A percentile compares a stretch with the other conserved stretches of the same genome.
phyloP scores from a whole-genome alignment of 2,888 invertebrate genomes.

The Tridacna gigas region DNA sequence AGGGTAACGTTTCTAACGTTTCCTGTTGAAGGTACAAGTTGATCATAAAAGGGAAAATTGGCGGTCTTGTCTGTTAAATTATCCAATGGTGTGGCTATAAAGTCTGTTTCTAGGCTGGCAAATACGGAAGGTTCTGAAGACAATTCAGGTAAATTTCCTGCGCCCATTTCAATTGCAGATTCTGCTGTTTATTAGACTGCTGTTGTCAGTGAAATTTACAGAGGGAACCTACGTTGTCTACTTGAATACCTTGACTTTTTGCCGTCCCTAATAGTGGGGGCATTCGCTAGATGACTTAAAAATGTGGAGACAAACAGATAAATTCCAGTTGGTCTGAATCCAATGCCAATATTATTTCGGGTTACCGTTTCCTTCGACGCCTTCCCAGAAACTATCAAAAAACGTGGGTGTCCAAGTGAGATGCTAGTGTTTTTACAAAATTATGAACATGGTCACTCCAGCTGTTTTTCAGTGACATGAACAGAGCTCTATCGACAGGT shows the following conservation, averaged over 20 bases:
- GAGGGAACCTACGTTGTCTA: too few relatives aligned
- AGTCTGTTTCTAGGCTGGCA: too few relatives aligned
- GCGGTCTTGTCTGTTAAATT: too few relatives aligned
- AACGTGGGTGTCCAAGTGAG: conserved; percentile 36
- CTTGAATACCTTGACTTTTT: too few relatives aligned
- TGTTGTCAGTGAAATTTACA: too few relatives aligned
- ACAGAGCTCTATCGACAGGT: conserved; percentile 45
- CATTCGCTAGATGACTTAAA: conserved; percentile 30
- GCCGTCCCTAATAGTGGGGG: background rate
- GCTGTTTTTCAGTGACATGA: conserved; percentile 47
- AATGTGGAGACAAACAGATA: conserved; percentile 42
- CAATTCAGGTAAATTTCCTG: too few relatives aligned
- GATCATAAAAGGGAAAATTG: background rate
- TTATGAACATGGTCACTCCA: conserved; percentile 42
- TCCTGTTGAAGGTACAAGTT: too few relatives aligned
- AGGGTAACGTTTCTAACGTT: too few relatives aligned
- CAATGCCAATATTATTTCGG: conserved; percentile 25
- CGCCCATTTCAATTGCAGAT: too few relatives aligned
- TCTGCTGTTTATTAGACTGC: too few relatives aligned
- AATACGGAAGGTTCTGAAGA: too few relatives aligned
- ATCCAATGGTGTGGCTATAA: too few relatives aligned
- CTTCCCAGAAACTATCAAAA: conserved; percentile 40
- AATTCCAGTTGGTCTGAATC: conserved; percentile 44
- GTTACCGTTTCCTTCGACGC: conserved; percentile 40
- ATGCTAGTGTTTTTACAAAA: conserved; percentile 48